phyloP scores from a whole-genome alignment of 2,797 vertebrate species.

The Xyrichtys novacula region DNA sequence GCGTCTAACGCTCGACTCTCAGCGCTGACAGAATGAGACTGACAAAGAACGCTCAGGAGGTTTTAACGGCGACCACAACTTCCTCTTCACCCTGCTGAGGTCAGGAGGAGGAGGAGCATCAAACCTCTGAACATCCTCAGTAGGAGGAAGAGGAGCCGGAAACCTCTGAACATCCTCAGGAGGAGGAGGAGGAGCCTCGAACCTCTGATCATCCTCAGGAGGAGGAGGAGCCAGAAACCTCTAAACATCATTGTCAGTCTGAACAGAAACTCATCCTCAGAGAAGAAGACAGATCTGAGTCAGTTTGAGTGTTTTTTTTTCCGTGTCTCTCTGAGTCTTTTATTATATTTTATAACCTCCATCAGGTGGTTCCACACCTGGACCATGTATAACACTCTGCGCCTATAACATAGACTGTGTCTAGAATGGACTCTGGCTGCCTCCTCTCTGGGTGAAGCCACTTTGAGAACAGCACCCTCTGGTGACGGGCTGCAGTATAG shows the following conservation, averaged over 20 bases:
- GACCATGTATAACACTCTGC: no score
- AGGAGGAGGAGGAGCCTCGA: no score
- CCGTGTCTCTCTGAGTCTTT: background rate
- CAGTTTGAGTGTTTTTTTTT: no score
- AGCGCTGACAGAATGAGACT: background rate
- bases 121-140: background rate
- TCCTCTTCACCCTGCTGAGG: constrained; percentile 26
- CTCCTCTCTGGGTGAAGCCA: no score
- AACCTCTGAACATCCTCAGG: no score
- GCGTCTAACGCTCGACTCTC: background rate
- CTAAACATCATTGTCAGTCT: background rate
- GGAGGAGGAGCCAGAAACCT: background rate
- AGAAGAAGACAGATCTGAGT: no score
- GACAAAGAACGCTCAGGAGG: background rate
- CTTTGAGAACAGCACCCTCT: no score
- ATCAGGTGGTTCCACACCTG: background rate
- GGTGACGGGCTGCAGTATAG: no score
- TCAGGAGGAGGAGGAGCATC: background rate
- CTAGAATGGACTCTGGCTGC: no score
- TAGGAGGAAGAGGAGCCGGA: no score
- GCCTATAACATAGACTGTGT: no score
- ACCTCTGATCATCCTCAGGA: background rate
- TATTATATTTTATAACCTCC: background rate
- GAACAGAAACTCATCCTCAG: no score
- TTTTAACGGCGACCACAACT: constrained; percentile 13